phyloP scores from a whole-genome alignment of 53 echinoderm and acorn worm genomes.

The Paelopatides confundens region DNA sequence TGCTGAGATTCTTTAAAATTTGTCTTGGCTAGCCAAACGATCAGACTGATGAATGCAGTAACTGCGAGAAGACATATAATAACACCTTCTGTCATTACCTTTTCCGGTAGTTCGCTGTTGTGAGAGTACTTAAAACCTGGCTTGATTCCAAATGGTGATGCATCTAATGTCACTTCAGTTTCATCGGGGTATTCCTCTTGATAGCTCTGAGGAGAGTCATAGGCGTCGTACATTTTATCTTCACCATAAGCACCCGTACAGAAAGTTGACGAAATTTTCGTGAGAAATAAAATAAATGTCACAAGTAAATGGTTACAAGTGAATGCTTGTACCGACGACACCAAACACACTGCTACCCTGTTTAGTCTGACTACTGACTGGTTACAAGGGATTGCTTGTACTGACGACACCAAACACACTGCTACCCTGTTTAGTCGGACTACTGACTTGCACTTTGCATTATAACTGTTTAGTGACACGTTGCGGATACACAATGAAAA shows the following conservation, averaged over 20 bases:
- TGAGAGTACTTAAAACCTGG: slow-evolving; percentile 50
- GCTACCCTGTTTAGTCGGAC: not conserved
- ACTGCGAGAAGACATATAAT: slow-evolving; percentile 87
- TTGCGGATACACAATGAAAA: not conserved
- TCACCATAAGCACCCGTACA: not conserved
- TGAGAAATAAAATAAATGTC: not conserved
- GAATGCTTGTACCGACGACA: not conserved
- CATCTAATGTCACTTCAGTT: not conserved
- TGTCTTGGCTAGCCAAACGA: slow-evolving; percentile 92
- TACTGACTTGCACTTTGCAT: not conserved
- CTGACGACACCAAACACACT: not conserved
- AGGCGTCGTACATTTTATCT: not conserved
- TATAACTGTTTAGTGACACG: not conserved
- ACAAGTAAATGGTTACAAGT: not conserved
- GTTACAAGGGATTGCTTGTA: too few relatives aligned
- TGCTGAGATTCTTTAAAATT: slow-evolving; percentile 96
- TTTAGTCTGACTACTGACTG: not conserved
- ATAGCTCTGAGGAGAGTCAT: not conserved
- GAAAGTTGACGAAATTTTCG: not conserved
- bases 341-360: not conserved
- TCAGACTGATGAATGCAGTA: slow-evolving; percentile 86
- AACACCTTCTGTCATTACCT: slow-evolving; percentile 66
- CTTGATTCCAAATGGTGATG: not conserved
- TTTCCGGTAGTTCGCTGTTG: slow-evolving; percentile 12
- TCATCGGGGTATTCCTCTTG: too few relatives aligned